These are phyloP conservation scores for Dryobota labecula DNA, from an alignment of 2,888 invertebrate species.

Conservation along the genomic window DNA sequence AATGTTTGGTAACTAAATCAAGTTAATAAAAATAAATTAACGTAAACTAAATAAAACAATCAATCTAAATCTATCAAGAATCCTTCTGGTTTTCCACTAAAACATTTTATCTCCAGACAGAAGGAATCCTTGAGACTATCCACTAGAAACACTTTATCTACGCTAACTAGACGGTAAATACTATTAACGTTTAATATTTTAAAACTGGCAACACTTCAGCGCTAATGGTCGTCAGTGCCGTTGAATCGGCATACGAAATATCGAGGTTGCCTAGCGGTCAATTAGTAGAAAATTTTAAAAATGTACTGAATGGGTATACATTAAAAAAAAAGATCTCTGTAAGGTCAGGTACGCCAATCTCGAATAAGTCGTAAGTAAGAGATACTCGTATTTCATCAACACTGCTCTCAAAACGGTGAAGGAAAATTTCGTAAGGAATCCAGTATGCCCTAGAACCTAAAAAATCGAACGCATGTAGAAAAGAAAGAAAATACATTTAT, in stretches of 20 bases:
- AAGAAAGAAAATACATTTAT: too few relatives aligned
- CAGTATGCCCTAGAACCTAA: neutral
- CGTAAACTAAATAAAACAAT: too few relatives aligned
- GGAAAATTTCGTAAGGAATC: neutral
- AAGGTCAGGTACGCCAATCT: slow-evolving; percentile 2
- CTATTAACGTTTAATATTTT: slow-evolving; percentile 28
- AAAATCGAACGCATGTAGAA: too few relatives aligned
- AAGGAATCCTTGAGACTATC: neutral
- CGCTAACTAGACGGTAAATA: slow-evolving; percentile 43
- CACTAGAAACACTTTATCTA: neutral
- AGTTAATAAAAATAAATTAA: too few relatives aligned
- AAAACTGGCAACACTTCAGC: slow-evolving; percentile 29
- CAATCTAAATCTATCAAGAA: too few relatives aligned
- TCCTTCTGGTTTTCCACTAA: neutral
- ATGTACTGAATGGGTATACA: neutral
- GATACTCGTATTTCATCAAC: neutral
- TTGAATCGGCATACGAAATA: slow-evolving; percentile 20
- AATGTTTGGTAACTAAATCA: too few relatives aligned
- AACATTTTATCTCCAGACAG: neutral
- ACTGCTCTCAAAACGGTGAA: neutral
- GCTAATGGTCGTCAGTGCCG: slow-evolving; percentile 48
- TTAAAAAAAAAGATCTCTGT: too few relatives aligned
- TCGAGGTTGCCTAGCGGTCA: slow-evolving; percentile 43
- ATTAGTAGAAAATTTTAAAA: slow-evolving; percentile 47
- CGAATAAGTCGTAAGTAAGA: neutral